Evolutionary conservation across 2,797 vertebrate genomes (phyloP).

Genomic region (Helarctos malayanus): DNA sequence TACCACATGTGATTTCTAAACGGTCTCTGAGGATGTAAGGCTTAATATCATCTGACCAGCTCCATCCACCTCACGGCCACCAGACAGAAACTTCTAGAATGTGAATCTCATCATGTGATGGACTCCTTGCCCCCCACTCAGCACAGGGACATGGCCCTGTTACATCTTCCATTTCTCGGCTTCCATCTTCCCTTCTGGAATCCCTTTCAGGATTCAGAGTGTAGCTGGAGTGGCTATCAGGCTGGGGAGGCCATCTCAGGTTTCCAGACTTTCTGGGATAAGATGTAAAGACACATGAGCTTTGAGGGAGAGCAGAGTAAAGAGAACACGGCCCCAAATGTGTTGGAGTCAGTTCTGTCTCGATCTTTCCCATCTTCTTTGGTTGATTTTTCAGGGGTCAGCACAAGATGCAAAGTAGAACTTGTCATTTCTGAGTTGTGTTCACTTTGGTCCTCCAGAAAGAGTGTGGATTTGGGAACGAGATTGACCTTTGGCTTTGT

Average conservation of each 20-base stretch:
- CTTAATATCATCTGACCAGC: not conserved
- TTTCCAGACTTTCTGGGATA: not conserved
- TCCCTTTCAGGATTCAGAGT: not conserved
- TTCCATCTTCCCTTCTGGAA: not conserved
- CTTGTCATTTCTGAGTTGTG: not conserved
- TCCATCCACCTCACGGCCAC: not conserved
- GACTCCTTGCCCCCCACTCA: too few relatives aligned
- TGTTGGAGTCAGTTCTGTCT: not conserved
- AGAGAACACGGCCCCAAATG: not conserved
- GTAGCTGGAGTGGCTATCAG: not conserved
- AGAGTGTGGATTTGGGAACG: not conserved
- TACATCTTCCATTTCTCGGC: not conserved
- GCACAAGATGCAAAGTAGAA: not conserved
- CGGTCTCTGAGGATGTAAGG: not conserved
- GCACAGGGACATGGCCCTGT: too few relatives aligned
- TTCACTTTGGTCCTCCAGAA: not conserved
- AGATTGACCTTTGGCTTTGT: not conserved
- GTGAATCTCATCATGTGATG: accelerated
- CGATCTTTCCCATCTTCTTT: not conserved
- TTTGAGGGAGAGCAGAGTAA: not conserved
- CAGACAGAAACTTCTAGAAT: not conserved
- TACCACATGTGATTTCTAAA: not conserved
- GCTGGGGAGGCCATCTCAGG: not conserved
- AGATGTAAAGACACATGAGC: not conserved
- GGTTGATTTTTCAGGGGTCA: not conserved